Conservation (phyloP, 2,797 vertebrate genomes). For the Alauda arvensis region DNA sequence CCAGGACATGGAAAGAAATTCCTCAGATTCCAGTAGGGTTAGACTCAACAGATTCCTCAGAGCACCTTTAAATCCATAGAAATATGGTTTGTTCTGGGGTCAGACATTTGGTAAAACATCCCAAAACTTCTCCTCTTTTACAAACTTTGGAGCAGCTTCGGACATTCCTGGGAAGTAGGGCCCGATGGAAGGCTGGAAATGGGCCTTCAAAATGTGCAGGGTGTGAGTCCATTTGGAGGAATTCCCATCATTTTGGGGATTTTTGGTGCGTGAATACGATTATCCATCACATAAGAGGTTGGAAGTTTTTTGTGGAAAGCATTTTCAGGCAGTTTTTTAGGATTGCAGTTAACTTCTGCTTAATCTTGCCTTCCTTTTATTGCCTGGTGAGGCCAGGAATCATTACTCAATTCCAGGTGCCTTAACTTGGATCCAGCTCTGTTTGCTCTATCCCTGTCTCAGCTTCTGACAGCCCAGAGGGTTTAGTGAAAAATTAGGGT, state of each 20-base stretch:
- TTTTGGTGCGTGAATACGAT: not conserved
- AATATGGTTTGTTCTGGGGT: not conserved
- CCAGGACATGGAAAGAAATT: not conserved
- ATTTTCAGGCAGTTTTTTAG: not conserved
- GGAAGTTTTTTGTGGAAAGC: not conserved
- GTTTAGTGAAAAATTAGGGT: not conserved
- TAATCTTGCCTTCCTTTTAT: not conserved
- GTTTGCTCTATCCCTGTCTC: not conserved
- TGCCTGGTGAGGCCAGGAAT: not conserved
- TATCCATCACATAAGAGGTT: accelerated
- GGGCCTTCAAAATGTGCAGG: not conserved
- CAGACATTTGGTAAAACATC: accelerated
- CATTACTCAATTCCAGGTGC: not conserved
- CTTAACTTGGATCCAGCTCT: not conserved
- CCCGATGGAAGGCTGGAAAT: not conserved
- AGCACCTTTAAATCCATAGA: not conserved
- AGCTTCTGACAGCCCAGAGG: not conserved
- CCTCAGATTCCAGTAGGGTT: not conserved
- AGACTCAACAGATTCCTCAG: not conserved
- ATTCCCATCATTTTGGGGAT: accelerated
- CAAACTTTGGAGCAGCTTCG: too few species aligned
- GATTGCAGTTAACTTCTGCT: not conserved
- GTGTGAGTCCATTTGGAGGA: not conserved
- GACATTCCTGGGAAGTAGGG: accelerated
- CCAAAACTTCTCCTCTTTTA: accelerated